Base-by-base conservation (phyloP, 2,797 vertebrate species). In the Eulemur rubriventer region DNA sequence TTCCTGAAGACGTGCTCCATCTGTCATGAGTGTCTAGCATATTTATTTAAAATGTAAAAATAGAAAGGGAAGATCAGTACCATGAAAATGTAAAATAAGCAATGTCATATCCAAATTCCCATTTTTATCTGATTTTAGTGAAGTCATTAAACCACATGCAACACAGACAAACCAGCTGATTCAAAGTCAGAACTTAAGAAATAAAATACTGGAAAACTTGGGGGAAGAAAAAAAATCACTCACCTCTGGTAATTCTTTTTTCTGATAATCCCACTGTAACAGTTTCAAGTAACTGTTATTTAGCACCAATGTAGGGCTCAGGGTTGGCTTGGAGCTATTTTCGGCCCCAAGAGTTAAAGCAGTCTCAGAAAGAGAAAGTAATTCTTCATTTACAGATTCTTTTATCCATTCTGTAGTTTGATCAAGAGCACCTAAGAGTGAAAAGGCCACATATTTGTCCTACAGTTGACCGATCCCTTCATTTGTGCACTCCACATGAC, bases 371-470 rank as follows among this genome's bases (percentile, higher is more conserved):
- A 96, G 0, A 88, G 98, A 96, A 35, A 98, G 98, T 81, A 99
- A 89, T 78, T 99, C 98, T 98, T 99, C 99, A 96, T 99, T 98
- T 96, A 99, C 94, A 0, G 99, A 98, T 24, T 99, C 98, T 97
- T 99, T 99, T 96, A 99, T 99, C 99, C 99, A 99, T 94, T 99
- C 98, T 7, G 99, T 99, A 94, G 99, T 99, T 96, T 99, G 98
- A 91, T 99, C 97, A 98, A 99, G 98, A 85, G 99, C 99, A 98
- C 93, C 99, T 99, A 97, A 89, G 83, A 33, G 95, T 57, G 81
- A 76, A 91, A 96, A 95, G 84, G 18, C 26, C 97, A 50, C 85
- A 97, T 0, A 33, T 73, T 96, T 96, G 96, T 79, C 80, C 52
- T 33, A 57, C 1, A n/a, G n/a, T 18, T 76, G 57, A 82, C 0